Base-by-base conservation (phyloP, 2,888 invertebrate genomes). In the Archips xylosteana region DNA sequence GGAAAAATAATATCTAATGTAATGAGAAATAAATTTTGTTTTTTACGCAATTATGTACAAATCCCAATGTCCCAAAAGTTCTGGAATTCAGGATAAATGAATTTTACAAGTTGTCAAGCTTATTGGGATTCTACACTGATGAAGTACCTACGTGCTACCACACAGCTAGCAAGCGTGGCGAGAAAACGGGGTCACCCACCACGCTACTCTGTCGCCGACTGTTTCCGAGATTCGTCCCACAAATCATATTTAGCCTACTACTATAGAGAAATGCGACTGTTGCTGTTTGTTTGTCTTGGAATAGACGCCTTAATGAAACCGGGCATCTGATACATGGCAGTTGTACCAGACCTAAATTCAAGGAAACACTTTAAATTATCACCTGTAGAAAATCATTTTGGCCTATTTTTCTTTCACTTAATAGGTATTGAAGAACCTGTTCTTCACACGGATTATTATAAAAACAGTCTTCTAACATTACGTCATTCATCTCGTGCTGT, bases 201-300 rank as follows among this genome's bases (percentile, higher is more conserved):
- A 70, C 86, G 83, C 79, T 81, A 81, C 84, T 86, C 84, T 83
- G 88, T 87, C 87, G 83, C 84, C 82, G 83, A 81, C 81, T 75
- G 84, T 83, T 86, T 78, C 78, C 85, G 82, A 82, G 86, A 88
- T 88, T 86, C 83, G 92, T 85, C 86, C 90, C 86, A 92, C 90
- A 89, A 92, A 91, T 91, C 89, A 91, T 90, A 89, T 91, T 91
- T 90, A 91, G 90, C 87, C 82, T 85, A 85, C 85, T 83, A 82
- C 85, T 87, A 85, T 85, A 85, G 83, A 87, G 85, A 89, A 87
- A 88, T 87, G 86, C 84, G 85, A 86, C 84, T 89, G 83, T 88
- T 87, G 84, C 87, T 87, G 86, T 91, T 71, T 70, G 70, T 70
- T 89, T 89, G 86, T 89, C 86, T 89, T 87, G 86, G 87, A 89